Percentiles rank a stretch among this genome's conserved stretches.
phyloP scores from a whole-genome alignment of 2,797 vertebrate genomes.

The Cirrhinus mrigala region DNA sequence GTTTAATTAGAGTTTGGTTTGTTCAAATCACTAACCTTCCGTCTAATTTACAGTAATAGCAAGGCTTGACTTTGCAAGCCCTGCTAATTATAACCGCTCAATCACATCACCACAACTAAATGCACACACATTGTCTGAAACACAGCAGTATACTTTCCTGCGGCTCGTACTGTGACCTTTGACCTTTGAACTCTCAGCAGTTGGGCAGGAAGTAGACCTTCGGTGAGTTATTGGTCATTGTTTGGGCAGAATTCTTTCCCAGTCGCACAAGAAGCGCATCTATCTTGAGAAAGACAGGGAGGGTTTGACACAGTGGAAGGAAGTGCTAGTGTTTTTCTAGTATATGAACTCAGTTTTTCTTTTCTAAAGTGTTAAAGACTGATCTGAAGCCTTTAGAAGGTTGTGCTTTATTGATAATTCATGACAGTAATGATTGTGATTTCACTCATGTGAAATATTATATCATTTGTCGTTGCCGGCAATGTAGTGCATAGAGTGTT shows the following conservation, averaged over 20 bases:
- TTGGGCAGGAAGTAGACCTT: constrained; percentile 6
- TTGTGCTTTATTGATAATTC: not conserved
- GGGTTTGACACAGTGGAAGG: constrained; percentile 1
- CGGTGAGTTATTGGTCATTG: constrained; percentile 18
- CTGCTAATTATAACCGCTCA: constrained; percentile 1
- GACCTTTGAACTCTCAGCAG: constrained; percentile 5
- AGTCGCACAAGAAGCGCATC: not conserved
- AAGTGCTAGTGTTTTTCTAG: not conserved
- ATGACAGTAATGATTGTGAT: not conserved
- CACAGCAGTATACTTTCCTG: not conserved
- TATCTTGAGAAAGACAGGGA: not conserved
- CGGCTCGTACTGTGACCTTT: constrained; percentile 8
- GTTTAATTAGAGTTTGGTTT: not conserved
- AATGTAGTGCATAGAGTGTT: not conserved
- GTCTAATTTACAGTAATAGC: not conserved
- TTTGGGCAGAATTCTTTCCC: not conserved
- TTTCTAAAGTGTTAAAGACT: not conserved
- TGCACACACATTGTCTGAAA: not conserved
- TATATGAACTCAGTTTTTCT: not conserved
- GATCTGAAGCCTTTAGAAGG: not conserved
- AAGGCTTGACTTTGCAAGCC: not conserved
- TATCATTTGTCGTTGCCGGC: not conserved
- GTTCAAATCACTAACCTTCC: not conserved
- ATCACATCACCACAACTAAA: not conserved
- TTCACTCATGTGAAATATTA: not conserved